phyloP scores from a whole-genome alignment of 1,140 invertebrate genomes.

The Brachionus manjavacas region DNA sequence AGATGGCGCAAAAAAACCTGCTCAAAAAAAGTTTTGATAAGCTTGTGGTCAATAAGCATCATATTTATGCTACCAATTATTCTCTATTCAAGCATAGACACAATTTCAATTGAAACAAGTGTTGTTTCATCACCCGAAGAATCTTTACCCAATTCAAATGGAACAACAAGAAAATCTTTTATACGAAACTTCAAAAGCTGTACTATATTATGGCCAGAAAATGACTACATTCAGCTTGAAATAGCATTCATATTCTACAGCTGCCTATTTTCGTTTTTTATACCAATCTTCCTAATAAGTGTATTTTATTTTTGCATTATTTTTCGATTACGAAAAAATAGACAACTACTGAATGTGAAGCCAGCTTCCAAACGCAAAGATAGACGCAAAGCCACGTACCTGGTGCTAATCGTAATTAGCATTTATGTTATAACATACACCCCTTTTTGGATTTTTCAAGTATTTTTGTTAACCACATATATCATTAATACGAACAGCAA shows the following conservation, averaged over 20 bases:
- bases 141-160: background rate
- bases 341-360: background rate
- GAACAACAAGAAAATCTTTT: background rate
- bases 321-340: background rate
- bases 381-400: slow-evolving; percentile 23
- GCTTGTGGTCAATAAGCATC: slow-evolving; percentile 19
- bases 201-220: slow-evolving; percentile 3
- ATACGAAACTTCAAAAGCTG: slow-evolving; percentile 3
- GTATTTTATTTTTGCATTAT: slow-evolving; percentile 36
- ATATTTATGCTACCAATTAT: slow-evolving; percentile 39
- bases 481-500: background rate
- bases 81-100: background rate
- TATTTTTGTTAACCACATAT: background rate
- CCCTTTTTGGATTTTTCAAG: slow-evolving; percentile 40
- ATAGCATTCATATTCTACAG: slow-evolving; percentile 21
- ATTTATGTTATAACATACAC: slow-evolving; percentile 22
- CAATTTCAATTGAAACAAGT: background rate
- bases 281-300: slow-evolving; percentile 38
- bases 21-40: slow-evolving; percentile 7
- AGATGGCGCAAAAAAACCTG: background rate
- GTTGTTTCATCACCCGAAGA: background rate
- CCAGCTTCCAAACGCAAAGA: background rate
- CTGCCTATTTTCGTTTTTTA: slow-evolving; percentile 21
- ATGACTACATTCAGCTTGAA: background rate
- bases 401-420: slow-evolving; percentile 28